A percentile compares a stretch with the other conserved stretches of the same genome.
Evolutionary conservation across 1,140 invertebrate species (phyloP).

Genomic region (Brachionus koreanus): DNA sequence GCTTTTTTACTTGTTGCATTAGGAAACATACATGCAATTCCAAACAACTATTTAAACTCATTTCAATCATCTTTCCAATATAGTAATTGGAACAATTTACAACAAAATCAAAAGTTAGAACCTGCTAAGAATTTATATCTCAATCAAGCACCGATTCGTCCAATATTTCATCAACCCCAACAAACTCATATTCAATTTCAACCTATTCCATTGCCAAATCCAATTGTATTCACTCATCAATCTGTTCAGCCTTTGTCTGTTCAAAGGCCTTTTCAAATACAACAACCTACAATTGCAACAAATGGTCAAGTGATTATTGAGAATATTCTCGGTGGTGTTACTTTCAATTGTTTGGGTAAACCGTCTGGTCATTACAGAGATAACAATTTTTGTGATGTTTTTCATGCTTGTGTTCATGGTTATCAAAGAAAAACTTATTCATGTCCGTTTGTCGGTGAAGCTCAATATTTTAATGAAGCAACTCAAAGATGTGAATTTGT

Average conservation of each 20-base stretch:
- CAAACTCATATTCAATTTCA: background rate
- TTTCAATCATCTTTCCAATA: background rate
- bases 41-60: background rate
- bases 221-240: background rate
- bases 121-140: background rate
- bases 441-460: slow-evolving; percentile 17
- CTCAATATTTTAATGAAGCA: slow-evolving; percentile 29
- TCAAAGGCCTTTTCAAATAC: background rate
- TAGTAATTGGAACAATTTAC: background rate
- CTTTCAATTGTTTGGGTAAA: slow-evolving; percentile 35
- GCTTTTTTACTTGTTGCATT: background rate
- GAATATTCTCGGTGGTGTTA: slow-evolving; percentile 11
- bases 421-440: slow-evolving; percentile 12
- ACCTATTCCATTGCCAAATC: background rate
- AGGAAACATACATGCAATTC: background rate
- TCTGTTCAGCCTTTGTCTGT: background rate
- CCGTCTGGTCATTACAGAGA: slow-evolving; percentile 31
- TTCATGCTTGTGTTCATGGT: slow-evolving; percentile 44
- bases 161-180: background rate
- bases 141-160: background rate
- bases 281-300: slow-evolving; percentile 3
- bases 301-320: slow-evolving; percentile 21
- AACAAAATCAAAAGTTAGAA: background rate
- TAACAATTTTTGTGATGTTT: slow-evolving; percentile 38
- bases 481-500: slow-evolving; percentile 2